Percentiles rank a stretch among this genome's conserved stretches.
Conservation (phyloP, 2,797 vertebrate species). For the Halcyon smyrnensis region DNA sequence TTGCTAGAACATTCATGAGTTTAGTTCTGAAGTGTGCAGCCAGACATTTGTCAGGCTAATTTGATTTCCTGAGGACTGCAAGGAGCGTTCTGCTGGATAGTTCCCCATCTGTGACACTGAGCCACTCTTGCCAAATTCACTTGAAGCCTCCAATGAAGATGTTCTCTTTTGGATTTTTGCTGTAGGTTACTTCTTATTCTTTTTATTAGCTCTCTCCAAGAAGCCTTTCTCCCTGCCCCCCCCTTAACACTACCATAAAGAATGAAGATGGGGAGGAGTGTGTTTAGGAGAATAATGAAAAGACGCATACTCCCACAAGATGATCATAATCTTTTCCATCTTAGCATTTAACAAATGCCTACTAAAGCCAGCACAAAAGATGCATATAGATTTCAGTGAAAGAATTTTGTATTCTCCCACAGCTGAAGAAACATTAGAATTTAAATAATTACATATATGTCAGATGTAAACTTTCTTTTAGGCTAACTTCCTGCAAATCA, state of each 20-base stretch:
- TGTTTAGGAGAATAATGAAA: not conserved
- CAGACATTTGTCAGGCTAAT: constrained; percentile 58
- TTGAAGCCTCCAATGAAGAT: constrained; percentile 20
- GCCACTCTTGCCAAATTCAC: not conserved
- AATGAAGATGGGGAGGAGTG: not conserved
- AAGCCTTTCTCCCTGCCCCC: not conserved
- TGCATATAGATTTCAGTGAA: not conserved
- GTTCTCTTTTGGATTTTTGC: not conserved
- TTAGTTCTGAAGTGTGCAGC: constrained; percentile 5
- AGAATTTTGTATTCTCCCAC: not conserved
- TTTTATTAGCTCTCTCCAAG: not conserved
- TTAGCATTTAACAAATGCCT: not conserved
- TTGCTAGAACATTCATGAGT: constrained; percentile 53
- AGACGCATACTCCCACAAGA: not conserved
- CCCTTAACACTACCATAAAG: not conserved
- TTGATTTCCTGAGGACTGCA: constrained; percentile 25
- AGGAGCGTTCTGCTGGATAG: constrained; percentile 36
- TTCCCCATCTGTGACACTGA: constrained; percentile 1
- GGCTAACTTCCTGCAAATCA: not conserved
- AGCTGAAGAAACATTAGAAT: not conserved
- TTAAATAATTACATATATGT: not conserved
- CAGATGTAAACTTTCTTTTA: not conserved
- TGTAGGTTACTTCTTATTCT: not conserved
- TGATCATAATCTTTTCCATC: not conserved
- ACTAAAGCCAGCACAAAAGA: not conserved